These are phyloP conservation scores for Eumerus sabulonum DNA, from an alignment of 2,888 invertebrate genomes.

Conservation along the genomic window DNA sequence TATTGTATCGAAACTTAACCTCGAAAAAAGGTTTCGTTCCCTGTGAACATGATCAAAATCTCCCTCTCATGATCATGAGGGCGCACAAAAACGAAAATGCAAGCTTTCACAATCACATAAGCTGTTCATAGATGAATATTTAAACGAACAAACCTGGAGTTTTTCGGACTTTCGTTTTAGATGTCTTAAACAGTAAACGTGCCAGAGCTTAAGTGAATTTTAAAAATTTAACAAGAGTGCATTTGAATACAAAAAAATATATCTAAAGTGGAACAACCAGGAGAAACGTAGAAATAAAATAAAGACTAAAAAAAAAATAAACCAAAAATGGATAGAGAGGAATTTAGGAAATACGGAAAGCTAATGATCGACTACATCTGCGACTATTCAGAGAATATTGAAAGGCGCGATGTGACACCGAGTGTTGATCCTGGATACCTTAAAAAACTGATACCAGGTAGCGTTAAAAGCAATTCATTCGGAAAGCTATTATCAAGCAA, in stretches of 20 bases:
- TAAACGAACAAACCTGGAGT: conserved; percentile 44
- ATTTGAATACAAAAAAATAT: too few species aligned
- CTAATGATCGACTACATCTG: conserved; percentile 92
- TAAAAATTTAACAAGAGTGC: neutral
- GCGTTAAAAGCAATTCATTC: conserved; percentile 40
- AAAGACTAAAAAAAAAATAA: too few species aligned
- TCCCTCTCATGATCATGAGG: too few species aligned
- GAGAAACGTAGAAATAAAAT: neutral
- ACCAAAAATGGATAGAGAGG: conserved; percentile 85
- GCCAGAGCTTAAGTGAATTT: neutral
- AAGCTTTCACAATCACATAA: conserved; percentile 26
- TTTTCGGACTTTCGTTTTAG: conserved; percentile 42
- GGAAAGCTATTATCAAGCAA: too few species aligned
- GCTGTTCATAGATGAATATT: conserved; percentile 33
- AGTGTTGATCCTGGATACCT: conserved; percentile 90
- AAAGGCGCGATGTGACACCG: conserved; percentile 85
- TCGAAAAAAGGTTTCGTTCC: too few species aligned
- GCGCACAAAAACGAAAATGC: conserved; percentile 5
- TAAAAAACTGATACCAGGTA: conserved; percentile 83
- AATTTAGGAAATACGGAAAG: conserved; percentile 87
- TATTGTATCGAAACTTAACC: too few species aligned
- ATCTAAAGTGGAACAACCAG: too few species aligned
- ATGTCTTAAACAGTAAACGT: conserved; percentile 21
- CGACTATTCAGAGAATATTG: conserved; percentile 85
- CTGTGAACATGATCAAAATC: too few species aligned